Conservation (phyloP, 2,888 invertebrate genomes). For the Spodoptera littoralis region DNA sequence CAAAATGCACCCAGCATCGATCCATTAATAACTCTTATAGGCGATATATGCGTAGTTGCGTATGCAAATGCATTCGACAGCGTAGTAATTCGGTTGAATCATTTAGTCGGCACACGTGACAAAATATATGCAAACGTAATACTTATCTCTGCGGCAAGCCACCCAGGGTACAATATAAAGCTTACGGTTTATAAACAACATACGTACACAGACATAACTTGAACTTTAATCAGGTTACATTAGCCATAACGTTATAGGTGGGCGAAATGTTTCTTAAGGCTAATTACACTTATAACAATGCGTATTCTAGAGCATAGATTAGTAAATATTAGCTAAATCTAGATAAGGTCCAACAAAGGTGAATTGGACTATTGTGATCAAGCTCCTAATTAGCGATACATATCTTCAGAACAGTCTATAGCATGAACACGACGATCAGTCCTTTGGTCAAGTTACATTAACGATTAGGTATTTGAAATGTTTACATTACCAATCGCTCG, state of each 20-base stretch:
- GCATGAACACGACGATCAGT: no score
- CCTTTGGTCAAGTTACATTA: constrained; percentile 3
- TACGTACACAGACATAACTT: constrained; percentile 21
- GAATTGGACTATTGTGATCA: no score
- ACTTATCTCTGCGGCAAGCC: constrained; percentile 16
- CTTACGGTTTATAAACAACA: constrained; percentile 30
- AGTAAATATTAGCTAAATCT: no score
- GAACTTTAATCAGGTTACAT: constrained; percentile 17
- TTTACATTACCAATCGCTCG: constrained; percentile 8
- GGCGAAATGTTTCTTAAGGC: no score
- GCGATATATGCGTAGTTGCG: constrained; percentile 6
- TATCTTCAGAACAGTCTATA: no score
- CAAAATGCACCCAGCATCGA: no score
- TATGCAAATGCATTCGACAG: constrained; percentile 41
- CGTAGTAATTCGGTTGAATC: constrained; percentile 31
- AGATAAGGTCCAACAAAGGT: no score
- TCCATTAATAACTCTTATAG: no score
- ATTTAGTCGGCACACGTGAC: constrained; percentile 39
- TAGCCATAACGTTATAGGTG: constrained; percentile 17
- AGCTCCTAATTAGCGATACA: no score
- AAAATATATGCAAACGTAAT: constrained; percentile 32
- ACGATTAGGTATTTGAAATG: constrained; percentile 2
- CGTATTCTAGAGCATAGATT: no score
- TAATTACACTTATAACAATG: no score
- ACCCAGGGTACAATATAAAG: constrained; percentile 27